Percentiles rank a stretch among this genome's conserved stretches.
Conservation (phyloP, 2,113 vertebrate genomes). For the Ancistrus triradiatus region DNA sequence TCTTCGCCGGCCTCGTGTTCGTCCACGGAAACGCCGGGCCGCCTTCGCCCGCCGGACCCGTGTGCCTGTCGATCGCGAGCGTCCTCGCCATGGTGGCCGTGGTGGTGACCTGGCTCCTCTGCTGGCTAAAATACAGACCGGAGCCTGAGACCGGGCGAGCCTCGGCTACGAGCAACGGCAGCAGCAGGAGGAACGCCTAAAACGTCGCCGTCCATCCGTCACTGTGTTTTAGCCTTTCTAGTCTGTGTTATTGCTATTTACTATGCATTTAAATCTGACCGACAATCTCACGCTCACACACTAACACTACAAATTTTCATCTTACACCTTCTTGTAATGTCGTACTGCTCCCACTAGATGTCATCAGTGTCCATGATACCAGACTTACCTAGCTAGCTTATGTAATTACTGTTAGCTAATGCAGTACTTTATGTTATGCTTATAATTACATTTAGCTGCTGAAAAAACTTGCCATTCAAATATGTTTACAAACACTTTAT, state of each 20-base stretch:
- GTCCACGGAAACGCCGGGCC: conserved; percentile 83
- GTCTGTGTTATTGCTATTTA: neutral
- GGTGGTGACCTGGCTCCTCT: conserved; percentile 89
- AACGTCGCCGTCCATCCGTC: conserved; percentile 8
- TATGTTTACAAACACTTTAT: no score
- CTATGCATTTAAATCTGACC: neutral
- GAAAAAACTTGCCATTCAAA: no score
- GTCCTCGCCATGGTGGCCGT: conserved; percentile 89
- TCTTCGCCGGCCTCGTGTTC: conserved; percentile 91
- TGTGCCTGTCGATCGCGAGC: conserved; percentile 87
- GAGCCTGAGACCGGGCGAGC: conserved; percentile 66
- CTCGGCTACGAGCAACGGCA: conserved; percentile 62
- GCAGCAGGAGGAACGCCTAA: conserved; percentile 70
- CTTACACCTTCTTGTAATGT: no score
- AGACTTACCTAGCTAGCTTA: no score
- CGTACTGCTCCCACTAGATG: no score
- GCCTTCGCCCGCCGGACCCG: conserved; percentile 84
- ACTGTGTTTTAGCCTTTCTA: neutral
- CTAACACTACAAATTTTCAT: no score
- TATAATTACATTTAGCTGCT: no score
- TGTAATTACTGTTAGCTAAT: no score
- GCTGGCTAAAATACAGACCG: conserved; percentile 90
- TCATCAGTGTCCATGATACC: no score
- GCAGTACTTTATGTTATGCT: no score
- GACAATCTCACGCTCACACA: no score